Base-by-base conservation (phyloP, 2,888 invertebrate species). In the Pristionchus entomophagus region DNA sequence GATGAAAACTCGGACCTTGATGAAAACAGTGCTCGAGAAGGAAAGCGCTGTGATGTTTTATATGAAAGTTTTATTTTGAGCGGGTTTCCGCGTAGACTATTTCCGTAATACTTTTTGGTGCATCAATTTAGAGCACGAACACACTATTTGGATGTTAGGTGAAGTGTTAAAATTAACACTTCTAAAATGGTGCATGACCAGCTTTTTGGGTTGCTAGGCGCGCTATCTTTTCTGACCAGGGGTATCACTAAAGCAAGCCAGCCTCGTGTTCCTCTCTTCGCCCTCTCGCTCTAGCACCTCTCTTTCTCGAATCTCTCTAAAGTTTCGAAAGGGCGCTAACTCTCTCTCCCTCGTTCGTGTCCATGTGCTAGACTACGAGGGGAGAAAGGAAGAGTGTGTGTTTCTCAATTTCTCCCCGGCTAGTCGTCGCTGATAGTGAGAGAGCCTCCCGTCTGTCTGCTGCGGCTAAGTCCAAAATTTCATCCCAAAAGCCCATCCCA, bases 161-260 rank as follows among this genome's bases (percentile, higher is more conserved):
- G n/a, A n/a, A n/a, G n/a, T n/a, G n/a, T n/a, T n/a, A n/a, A n/a
- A n/a, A n/a, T n/a, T n/a, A n/a, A n/a, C n/a, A n/a, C n/a, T n/a
- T n/a, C n/a, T n/a, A n/a, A n/a, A n/a, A n/a, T n/a, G n/a, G n/a
- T n/a, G n/a, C n/a, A n/a, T n/a, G n/a, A n/a, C n/a, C n/a, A n/a
- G n/a, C n/a, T n/a, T n/a, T n/a, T n/a, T n/a, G 32, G 62, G 62
- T 62, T 62, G 62, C 62, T 62, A 62, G 62, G 62, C 10, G 14
- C 62, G 62, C 62, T 62, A 62, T 62, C 62, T 62, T 45, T 45
- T 45, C 45, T 45, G 8, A 45, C 8, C 45, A 10, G 6, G 45
- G 6, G 45, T 10, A 45, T 14, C 6, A 6, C 45, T 45, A 45
- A 62, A 6, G n/a, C 56, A 56, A 56, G 56, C 22, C 26, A 26